Evolutionary conservation across 2,113 vertebrate species (phyloP).

Genomic region (Campylorhamphus procurvoides): DNA sequence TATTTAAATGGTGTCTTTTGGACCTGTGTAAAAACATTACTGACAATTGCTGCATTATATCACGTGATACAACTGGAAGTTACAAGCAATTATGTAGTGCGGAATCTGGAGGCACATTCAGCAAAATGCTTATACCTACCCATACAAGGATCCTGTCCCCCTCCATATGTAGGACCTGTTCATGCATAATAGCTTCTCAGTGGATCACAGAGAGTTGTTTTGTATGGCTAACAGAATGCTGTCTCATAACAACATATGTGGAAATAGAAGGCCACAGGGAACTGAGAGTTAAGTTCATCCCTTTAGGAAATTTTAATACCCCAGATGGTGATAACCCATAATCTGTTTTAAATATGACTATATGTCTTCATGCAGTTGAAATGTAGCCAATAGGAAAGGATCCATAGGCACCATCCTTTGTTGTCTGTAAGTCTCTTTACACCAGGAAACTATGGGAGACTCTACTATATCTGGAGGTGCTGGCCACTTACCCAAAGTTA

Average conservation of each 20-base stretch:
- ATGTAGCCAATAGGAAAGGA: background rate
- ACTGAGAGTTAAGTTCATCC: background rate
- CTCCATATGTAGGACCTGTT: background rate
- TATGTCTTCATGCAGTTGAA: background rate
- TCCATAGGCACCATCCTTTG: background rate
- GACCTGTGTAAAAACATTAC: background rate
- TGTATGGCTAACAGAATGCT: background rate
- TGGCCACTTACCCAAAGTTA: background rate
- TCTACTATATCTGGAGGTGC: background rate
- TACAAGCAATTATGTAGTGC: background rate
- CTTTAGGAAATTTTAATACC: background rate
- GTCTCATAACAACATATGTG: background rate
- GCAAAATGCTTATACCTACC: background rate
- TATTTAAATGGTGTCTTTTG: background rate
- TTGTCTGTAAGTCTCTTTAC: background rate
- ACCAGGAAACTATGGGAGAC: background rate
- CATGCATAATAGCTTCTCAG: accelerated
- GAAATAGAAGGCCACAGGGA: background rate
- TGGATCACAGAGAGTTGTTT: background rate
- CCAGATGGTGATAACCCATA: accelerated
- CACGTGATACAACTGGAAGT: background rate
- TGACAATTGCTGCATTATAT: background rate
- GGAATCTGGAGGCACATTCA: background rate
- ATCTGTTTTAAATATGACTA: background rate
- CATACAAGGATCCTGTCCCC: background rate